These are phyloP conservation scores for Fregata magnificens DNA, from an alignment of 2,113 vertebrate genomes.

Conservation along the genomic window DNA sequence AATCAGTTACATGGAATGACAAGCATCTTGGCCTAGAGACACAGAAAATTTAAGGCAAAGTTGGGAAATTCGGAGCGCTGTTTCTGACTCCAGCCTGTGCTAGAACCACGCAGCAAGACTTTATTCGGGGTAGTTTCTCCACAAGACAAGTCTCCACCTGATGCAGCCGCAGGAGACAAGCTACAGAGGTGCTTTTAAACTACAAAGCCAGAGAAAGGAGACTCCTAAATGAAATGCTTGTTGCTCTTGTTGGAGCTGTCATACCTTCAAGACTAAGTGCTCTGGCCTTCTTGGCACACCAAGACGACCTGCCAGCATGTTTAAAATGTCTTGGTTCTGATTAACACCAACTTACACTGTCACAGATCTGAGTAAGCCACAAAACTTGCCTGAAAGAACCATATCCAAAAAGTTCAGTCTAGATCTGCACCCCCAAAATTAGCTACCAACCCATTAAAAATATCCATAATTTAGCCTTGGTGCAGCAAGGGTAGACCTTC, in stretches of 20 bases:
- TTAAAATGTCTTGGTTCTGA: background rate
- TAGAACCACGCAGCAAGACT: background rate
- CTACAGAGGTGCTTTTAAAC: background rate
- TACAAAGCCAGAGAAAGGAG: background rate
- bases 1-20: background rate
- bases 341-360: background rate
- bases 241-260: background rate
- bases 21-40: background rate
- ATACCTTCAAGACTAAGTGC: background rate
- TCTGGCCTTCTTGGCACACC: background rate
- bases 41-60: background rate
- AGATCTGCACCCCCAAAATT: background rate
- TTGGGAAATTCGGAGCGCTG: rapidly evolving
- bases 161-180: background rate
- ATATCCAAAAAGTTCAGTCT: background rate
- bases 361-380: background rate
- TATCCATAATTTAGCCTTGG: background rate
- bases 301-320: background rate
- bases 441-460: background rate
- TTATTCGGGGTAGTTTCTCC: background rate
- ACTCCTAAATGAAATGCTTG: background rate
- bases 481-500: background rate
- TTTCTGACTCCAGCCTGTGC: background rate
- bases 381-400: background rate
- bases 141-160: background rate